Evolutionary conservation across 2,888 invertebrate genomes (phyloP).

Genomic region (Caprella mutica): DNA sequence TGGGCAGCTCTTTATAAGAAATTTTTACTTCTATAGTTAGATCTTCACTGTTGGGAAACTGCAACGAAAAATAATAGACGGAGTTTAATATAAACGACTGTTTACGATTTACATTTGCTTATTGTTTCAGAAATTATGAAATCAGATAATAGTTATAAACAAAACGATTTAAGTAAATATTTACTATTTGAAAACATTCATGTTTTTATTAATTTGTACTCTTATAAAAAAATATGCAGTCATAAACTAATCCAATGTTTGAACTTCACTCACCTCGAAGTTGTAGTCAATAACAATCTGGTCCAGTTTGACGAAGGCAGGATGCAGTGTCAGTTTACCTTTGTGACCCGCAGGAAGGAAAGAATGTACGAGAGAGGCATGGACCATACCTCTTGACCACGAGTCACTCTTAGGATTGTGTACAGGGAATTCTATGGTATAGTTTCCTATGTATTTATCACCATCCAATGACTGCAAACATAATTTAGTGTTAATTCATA

Average conservation of each 20-base stretch:
- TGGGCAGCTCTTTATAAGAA: slow-evolving; percentile 2
- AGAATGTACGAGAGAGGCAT: slow-evolving; percentile 20
- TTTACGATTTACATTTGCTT: too few relatives aligned
- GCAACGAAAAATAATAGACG: too few relatives aligned
- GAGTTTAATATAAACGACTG: too few relatives aligned
- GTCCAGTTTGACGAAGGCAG: slow-evolving; percentile 7
- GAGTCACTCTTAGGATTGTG: background rate
- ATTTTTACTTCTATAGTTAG: slow-evolving; percentile 22
- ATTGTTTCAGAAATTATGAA: too few relatives aligned
- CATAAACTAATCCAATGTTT: too few relatives aligned
- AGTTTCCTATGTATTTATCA: slow-evolving; percentile 22
- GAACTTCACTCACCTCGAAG: slow-evolving; percentile 21
- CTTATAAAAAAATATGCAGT: background rate
- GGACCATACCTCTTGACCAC: slow-evolving; percentile 16
- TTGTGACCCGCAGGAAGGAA: slow-evolving; percentile 24
- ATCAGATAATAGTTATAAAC: too few relatives aligned
- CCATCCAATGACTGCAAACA: slow-evolving; percentile 15
- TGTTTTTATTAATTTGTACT: background rate
- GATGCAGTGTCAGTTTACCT: slow-evolving; percentile 15
- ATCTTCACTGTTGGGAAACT: slow-evolving; percentile 30
- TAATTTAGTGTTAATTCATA: too few relatives aligned
- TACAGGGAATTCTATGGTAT: slow-evolving; percentile 22
- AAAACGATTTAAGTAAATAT: too few relatives aligned
- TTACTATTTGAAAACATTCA: too few relatives aligned
- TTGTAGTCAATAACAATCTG: slow-evolving; percentile 16